Conservation (phyloP, 2,888 invertebrate species). For the Gerris lacustris region DNA sequence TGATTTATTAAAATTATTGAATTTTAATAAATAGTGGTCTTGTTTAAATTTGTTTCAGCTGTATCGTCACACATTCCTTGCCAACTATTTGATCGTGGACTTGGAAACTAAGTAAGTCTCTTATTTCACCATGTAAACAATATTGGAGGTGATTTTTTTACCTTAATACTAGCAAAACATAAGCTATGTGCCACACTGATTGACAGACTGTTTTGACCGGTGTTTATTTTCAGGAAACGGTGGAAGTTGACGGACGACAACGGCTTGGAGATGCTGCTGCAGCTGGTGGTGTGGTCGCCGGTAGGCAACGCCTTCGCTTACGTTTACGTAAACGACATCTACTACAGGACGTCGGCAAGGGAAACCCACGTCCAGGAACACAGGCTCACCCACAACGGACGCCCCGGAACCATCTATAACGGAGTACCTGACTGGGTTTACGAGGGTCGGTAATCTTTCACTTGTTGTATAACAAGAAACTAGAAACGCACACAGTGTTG, state of each 20-base stretch:
- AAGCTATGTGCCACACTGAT: too few species aligned
- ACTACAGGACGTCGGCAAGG: conserved; percentile 48
- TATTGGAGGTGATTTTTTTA: too few species aligned
- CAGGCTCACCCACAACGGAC: conserved; percentile 52
- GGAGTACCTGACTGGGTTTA: conserved; percentile 93
- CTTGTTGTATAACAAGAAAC: too few species aligned
- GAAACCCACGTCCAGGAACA: conserved; percentile 38
- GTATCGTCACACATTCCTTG: conserved; percentile 66
- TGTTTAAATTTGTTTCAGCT: conserved; percentile 43
- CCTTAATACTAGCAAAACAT: too few species aligned
- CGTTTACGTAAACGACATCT: conserved; percentile 63
- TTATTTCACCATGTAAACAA: too few species aligned
- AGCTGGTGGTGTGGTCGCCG: conserved; percentile 68
- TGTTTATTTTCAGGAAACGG: conserved; percentile 24
- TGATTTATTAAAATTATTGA: too few species aligned
- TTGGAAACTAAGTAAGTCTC: conserved; percentile 42
- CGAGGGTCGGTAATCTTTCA: conserved; percentile 50
- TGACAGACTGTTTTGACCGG: too few species aligned
- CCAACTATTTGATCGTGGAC: conserved; percentile 58
- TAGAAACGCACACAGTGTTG: too few species aligned
- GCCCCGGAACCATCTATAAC: conserved; percentile 54
- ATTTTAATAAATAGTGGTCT: too few species aligned
- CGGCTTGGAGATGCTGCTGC: conserved; percentile 37
- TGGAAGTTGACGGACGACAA: conserved; percentile 23
- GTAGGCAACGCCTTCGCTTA: conserved; percentile 57